A percentile compares a stretch with the other conserved stretches of the same genome.
Conservation (phyloP, 2,113 vertebrate species). For the Cottus gobio region DNA sequence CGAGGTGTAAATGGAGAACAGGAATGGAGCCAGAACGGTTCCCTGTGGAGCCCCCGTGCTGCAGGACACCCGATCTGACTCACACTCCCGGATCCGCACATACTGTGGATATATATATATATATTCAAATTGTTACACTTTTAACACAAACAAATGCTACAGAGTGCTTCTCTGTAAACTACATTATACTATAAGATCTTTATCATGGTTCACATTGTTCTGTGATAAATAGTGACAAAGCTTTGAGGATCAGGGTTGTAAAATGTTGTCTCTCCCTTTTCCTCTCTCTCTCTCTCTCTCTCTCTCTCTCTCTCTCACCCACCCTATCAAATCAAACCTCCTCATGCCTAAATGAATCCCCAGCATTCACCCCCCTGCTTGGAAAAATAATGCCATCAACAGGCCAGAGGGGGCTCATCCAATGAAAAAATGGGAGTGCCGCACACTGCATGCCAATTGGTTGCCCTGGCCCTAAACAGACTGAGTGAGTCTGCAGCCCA, state of each 20-base stretch:
- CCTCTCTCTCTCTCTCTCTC: too few species aligned
- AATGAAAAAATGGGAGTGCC: slow-evolving; percentile 85
- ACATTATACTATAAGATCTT: background rate
- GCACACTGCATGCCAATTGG: slow-evolving; percentile 70
- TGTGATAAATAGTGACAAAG: background rate
- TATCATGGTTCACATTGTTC: background rate
- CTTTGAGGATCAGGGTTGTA: background rate
- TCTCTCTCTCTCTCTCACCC: background rate
- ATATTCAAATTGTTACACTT: background rate
- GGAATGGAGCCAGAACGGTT: too few species aligned
- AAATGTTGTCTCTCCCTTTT: background rate
- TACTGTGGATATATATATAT: too few species aligned
- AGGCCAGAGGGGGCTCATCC: slow-evolving; percentile 71
- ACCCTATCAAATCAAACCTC: slow-evolving; percentile 39
- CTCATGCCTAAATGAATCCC: slow-evolving; percentile 26
- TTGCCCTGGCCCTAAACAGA: slow-evolving; percentile 65
- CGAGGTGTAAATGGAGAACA: too few species aligned
- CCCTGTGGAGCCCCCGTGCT: too few species aligned
- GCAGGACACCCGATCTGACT: too few species aligned
- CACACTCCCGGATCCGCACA: too few species aligned
- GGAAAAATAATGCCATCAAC: slow-evolving; percentile 73
- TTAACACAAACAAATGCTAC: background rate
- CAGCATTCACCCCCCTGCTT: slow-evolving; percentile 49
- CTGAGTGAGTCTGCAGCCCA: slow-evolving; percentile 52
- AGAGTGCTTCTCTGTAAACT: background rate